Evolutionary conservation across 2,797 vertebrate species (phyloP), one percentile per base, ranked within the genome.

Genomic region (Nyctalus aviator): DNA sequence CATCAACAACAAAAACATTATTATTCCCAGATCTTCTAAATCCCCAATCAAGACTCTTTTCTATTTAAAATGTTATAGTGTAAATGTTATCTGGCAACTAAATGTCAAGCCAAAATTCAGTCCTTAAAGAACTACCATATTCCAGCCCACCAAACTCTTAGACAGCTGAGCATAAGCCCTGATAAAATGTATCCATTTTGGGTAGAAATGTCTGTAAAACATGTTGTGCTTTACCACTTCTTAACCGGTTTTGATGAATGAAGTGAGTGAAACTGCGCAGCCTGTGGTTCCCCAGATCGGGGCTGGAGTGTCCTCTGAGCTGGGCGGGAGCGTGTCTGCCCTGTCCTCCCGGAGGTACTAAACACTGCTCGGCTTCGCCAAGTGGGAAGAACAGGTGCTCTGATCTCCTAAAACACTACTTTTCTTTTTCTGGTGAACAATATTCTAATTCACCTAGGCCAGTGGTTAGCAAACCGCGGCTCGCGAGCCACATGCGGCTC

Each of bases 51-150:
- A 59, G 8, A 79, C 78, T 48, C 50, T 59, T 75, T 88, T 57
- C 57, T 76, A 30, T 82, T 90, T 57, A 75, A 88, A 93, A 75
- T 66, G 3, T 75, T 75, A 84, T 37, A 71, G 66, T 86, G 91
- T 72, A 46, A 93, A 27, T 81, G 44, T 71, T 73, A 84, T 50
- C 48, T 48, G 44, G 25, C 11, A 32, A n/a, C 69, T 83, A 62
- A 84, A 48, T 7, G 12, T 75, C 75, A 81, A 25, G 62, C 18
- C 27, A 76, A 91, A 94, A 82, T 78, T 62, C 30, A 78, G 41
- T 25, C 46, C 21, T 84, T 81, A 57, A n/a, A 94, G 84, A 84
- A 64, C 72, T 30, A 44, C 17, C n/a, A 5, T 21, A 64, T 11
- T 75, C 66, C 12, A 77, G 59, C n/a, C 37, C 76, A 46, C 18